These are phyloP conservation scores for Oxyteleia sp. DNA, from an alignment of 2,888 invertebrate genomes.

Conservation along the genomic window DNA sequence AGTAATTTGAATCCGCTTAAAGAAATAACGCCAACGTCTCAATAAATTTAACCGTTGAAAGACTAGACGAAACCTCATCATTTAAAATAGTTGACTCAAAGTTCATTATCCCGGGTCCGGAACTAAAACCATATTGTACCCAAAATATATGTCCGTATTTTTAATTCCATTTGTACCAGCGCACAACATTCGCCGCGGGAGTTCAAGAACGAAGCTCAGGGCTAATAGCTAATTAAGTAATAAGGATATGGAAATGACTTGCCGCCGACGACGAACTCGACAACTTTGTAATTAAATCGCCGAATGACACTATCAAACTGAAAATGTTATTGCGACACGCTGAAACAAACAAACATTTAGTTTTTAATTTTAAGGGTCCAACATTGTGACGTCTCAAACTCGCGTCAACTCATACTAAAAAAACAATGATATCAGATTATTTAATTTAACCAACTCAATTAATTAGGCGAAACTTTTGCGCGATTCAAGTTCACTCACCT, in stretches of 20 bases:
- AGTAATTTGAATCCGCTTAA: too few relatives aligned
- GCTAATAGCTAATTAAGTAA: slow-evolving; percentile 72
- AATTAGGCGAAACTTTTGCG: too few relatives aligned
- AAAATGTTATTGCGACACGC: slow-evolving; percentile 9
- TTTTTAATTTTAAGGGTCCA: neutral
- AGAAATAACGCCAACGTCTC: neutral
- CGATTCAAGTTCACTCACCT: too few relatives aligned
- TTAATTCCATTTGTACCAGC: slow-evolving; percentile 59
- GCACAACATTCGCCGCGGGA: slow-evolving; percentile 67
- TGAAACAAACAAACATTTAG: too few relatives aligned
- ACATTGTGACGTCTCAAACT: neutral
- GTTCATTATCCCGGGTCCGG: slow-evolving; percentile 53
- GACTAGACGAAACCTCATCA: slow-evolving; percentile 5
- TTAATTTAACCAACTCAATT: too few relatives aligned
- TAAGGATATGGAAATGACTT: slow-evolving; percentile 66
- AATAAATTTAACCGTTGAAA: slow-evolving; percentile 6
- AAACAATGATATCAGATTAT: too few relatives aligned
- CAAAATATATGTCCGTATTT: slow-evolving; percentile 62
- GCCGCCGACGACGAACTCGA: slow-evolving; percentile 41
- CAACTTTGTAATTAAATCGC: slow-evolving; percentile 66
- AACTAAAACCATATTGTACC: slow-evolving; percentile 44
- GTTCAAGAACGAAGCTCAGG: slow-evolving; percentile 46
- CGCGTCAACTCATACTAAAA: neutral
- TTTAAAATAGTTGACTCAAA: slow-evolving; percentile 30
- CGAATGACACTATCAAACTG: slow-evolving; percentile 36